These are phyloP conservation scores for Lota lota DNA, from an alignment of 2,113 vertebrate species.

Conservation along the genomic window DNA sequence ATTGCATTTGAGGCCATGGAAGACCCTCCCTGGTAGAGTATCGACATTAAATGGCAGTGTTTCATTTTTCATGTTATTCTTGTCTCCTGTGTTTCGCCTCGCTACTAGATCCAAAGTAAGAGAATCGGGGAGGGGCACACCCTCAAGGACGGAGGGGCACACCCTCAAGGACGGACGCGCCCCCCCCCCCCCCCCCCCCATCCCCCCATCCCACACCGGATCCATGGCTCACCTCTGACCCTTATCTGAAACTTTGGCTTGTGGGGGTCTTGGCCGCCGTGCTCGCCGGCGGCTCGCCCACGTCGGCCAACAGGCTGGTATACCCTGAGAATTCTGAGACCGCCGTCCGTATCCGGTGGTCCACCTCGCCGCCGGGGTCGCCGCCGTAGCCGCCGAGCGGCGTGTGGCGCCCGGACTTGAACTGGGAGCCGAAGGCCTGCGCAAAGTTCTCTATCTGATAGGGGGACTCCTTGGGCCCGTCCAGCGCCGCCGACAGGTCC, in stretches of 20 bases:
- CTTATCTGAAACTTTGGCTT: constrained; percentile 99
- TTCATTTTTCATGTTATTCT: constrained; percentile 24
- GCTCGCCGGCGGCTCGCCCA: constrained; percentile 96
- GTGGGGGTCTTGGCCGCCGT: constrained; percentile 97
- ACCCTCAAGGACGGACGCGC: constrained; percentile 26
- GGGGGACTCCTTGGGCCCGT: constrained; percentile 90
- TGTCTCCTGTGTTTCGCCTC: constrained; percentile 39
- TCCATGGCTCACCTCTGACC: constrained; percentile 72
- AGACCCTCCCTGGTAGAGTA: constrained; percentile 97
- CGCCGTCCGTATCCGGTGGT: constrained; percentile 95
- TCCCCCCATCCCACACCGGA: constrained; percentile 66
- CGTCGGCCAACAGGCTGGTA: constrained; percentile 98
- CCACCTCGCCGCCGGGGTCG: constrained; percentile 86
- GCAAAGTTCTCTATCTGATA: constrained; percentile 99
- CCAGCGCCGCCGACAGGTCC: constrained; percentile 86
- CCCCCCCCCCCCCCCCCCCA: constrained; percentile 21
- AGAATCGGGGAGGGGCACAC: constrained; percentile 33
- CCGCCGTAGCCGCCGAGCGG: constrained; percentile 88
- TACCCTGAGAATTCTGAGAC: constrained; percentile 99
- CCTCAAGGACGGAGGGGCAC: neutral
- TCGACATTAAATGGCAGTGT: constrained; percentile 99
- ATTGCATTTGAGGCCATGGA: constrained; percentile 97
- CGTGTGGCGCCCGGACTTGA: constrained; percentile 95
- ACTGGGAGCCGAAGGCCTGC: constrained; percentile 98
- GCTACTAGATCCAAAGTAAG: constrained; percentile 82